These are phyloP conservation scores for Mus spretus DNA, from an alignment of 2,797 vertebrate genomes.

Conservation along the genomic window DNA sequence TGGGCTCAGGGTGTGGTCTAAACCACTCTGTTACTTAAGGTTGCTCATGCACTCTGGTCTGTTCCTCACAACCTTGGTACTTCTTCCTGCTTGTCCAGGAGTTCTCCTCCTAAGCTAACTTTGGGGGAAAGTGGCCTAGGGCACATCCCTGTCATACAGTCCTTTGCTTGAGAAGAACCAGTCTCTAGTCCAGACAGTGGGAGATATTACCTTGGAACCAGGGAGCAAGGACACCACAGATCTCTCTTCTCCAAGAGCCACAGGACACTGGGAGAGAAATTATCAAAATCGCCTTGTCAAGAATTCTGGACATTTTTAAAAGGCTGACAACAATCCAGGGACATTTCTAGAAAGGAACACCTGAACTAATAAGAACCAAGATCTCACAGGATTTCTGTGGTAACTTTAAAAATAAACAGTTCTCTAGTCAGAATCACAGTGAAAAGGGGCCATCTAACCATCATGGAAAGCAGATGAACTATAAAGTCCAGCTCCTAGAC, in stretches of 20 bases:
- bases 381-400: not conserved
- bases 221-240: not conserved
- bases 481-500: not conserved
- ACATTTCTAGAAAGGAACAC: not conserved
- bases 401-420: not conserved
- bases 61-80: no score
- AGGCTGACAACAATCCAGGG: not conserved
- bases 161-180: not conserved
- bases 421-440: not conserved
- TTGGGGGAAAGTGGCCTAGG: not conserved
- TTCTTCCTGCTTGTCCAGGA: not conserved
- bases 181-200: not conserved
- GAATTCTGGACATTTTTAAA: not conserved
- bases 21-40: not conserved
- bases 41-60: not conserved
- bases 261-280: not conserved
- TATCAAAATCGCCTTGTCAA: not conserved
- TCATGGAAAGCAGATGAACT: not conserved
- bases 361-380: not conserved
- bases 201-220: not conserved
- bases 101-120: not conserved
- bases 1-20: not conserved
- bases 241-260: not conserved
- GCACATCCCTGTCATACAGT: not conserved
- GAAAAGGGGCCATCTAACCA: not conserved